Evolutionary conservation across 2,888 invertebrate genomes (phyloP).

Genomic region (Hartigia nigra): DNA sequence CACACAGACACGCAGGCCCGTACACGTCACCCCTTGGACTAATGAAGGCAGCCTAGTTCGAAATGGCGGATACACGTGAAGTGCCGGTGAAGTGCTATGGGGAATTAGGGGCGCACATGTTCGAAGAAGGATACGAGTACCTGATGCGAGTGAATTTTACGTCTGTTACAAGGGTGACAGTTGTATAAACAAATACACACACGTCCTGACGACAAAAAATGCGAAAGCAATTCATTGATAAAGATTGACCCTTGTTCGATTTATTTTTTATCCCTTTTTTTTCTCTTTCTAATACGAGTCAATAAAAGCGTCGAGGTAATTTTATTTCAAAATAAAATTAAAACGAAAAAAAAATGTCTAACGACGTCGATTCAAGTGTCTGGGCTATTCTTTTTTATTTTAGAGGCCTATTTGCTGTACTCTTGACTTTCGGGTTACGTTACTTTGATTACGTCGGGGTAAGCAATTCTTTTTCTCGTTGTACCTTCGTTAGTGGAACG

Average conservation of each 20-base stretch:
- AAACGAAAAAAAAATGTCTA: background rate
- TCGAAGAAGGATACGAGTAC: background rate
- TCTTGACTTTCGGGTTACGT: background rate
- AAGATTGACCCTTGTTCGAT: background rate
- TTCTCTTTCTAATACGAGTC: background rate
- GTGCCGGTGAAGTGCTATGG: background rate
- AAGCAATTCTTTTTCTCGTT: background rate
- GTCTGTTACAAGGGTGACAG: background rate
- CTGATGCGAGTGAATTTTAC: background rate
- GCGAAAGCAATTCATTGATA: background rate
- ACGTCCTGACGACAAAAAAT: background rate
- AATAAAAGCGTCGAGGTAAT: background rate
- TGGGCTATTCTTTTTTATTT: background rate
- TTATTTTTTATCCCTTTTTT: background rate
- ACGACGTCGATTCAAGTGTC: background rate
- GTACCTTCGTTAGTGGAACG: background rate
- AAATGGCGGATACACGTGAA: background rate
- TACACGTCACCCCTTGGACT: background rate
- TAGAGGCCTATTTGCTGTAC: background rate
- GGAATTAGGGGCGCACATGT: background rate
- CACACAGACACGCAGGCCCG: background rate
- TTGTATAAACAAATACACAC: background rate
- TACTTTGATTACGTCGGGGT: background rate
- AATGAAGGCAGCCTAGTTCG: background rate
- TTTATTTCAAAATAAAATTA: background rate